Percentiles rank a stretch among this genome's conserved stretches.
Conservation (phyloP, 2,113 vertebrate species). For the Oreochromis tanganicae region DNA sequence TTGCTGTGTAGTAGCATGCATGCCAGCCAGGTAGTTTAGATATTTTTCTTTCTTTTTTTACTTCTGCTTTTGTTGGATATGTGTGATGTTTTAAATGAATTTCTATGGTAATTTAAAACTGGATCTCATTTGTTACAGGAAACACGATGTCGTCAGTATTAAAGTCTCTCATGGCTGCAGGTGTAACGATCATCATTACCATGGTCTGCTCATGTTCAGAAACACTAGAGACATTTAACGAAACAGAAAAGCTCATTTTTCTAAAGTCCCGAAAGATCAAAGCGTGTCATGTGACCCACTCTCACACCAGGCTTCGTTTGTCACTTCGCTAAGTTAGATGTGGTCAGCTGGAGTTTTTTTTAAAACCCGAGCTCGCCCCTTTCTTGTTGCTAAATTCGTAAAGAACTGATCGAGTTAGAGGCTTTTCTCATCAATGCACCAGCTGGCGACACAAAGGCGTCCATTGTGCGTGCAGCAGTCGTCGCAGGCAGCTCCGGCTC, state of each 20-base stretch:
- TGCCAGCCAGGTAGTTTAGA: slow-evolving; percentile 42
- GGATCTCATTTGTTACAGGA: slow-evolving; percentile 8
- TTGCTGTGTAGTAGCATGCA: slow-evolving; percentile 60
- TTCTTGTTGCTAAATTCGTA: background rate
- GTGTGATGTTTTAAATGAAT: slow-evolving; percentile 34
- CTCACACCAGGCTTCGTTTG: background rate
- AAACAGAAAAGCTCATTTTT: background rate
- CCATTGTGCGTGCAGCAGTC: slow-evolving; percentile 1
- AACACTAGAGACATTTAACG: background rate
- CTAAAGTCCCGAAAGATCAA: background rate
- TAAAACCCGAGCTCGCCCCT: background rate
- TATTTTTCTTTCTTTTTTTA: slow-evolving; percentile 12
- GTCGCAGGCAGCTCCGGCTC: slow-evolving; percentile 19
- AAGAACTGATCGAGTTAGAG: background rate
- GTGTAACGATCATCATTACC: slow-evolving; percentile 1
- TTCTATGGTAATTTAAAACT: slow-evolving; percentile 41
- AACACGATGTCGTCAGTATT: slow-evolving; percentile 26
- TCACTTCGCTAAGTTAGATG: background rate
- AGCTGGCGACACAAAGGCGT: slow-evolving; percentile 36
- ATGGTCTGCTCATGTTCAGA: background rate
- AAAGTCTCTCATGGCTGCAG: background rate
- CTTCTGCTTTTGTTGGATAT: slow-evolving; percentile 15
- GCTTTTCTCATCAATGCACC: slow-evolving; percentile 4
- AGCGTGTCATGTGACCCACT: slow-evolving; percentile 5
- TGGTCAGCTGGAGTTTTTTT: background rate